A percentile compares a stretch with the other conserved stretches of the same genome.
phyloP scores from a whole-genome alignment of 2,113 vertebrate species.

The Ceratotherium simum region DNA sequence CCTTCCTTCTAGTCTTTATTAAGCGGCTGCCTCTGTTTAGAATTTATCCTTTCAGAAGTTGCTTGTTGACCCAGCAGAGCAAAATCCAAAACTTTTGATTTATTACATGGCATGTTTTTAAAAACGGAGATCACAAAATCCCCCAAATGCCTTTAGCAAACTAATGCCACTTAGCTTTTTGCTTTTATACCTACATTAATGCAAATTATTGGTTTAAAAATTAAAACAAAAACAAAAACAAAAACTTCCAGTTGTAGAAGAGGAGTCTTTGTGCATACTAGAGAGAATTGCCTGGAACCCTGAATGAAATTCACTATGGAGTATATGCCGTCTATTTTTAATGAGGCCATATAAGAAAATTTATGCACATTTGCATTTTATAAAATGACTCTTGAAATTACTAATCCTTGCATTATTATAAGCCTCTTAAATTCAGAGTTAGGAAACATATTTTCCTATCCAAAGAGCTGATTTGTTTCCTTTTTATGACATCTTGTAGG shows the following conservation, averaged over 20 bases:
- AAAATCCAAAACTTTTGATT: neutral
- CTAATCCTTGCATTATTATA: neutral
- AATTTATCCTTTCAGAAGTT: conserved; percentile 31
- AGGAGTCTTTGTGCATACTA: neutral
- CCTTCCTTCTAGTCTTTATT: neutral
- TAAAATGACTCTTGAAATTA: neutral
- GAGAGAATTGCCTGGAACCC: neutral
- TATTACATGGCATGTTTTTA: neutral
- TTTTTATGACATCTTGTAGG: neutral
- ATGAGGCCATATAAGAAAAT: neutral
- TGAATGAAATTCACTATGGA: neutral
- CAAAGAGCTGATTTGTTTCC: neutral
- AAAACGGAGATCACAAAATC: neutral
- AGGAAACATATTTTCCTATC: conserved; percentile 2
- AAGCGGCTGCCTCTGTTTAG: neutral
- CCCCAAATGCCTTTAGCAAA: conserved; percentile 20
- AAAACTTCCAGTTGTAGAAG: neutral
- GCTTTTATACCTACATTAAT: neutral
- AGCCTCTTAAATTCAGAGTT: conserved; percentile 36
- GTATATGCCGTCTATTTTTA: neutral
- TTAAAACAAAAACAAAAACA: neutral
- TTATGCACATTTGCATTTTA: neutral
- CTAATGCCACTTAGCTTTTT: neutral
- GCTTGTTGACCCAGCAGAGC: neutral
- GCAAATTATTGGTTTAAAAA: conserved; percentile 42